phyloP scores from a whole-genome alignment of 2,888 invertebrate genomes.

The Tenthredo mesomela region DNA sequence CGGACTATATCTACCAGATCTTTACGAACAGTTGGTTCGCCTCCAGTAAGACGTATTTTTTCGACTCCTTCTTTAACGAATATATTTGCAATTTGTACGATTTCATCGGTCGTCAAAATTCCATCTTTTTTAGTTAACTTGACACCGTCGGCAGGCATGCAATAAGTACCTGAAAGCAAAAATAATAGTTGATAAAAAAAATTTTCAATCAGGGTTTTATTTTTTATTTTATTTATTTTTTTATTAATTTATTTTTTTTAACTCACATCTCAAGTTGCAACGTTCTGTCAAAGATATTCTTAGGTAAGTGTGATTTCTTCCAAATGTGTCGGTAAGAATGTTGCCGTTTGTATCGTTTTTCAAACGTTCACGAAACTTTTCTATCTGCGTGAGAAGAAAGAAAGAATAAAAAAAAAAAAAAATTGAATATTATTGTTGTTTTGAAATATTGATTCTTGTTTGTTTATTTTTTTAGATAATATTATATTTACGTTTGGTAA shows the following conservation, averaged over 20 bases:
- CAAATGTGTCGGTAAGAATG: conserved; percentile 88
- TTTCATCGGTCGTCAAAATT: conserved; percentile 90
- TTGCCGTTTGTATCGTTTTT: conserved; percentile 58
- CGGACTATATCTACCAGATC: conserved; percentile 93
- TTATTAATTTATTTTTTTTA: background rate
- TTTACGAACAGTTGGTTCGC: conserved; percentile 95
- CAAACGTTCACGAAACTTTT: conserved; percentile 66
- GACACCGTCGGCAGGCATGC: conserved; percentile 99
- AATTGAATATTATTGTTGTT: background rate
- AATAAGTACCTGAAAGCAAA: conserved; percentile 89
- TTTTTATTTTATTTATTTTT: background rate
- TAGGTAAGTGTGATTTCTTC: conserved; percentile 94
- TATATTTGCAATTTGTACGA: conserved; percentile 87
- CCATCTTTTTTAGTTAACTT: conserved; percentile 87
- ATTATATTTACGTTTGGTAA: background rate
- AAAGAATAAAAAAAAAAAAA: conserved; percentile 54
- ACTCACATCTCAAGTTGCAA: conserved; percentile 97
- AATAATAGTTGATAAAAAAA: conserved; percentile 25
- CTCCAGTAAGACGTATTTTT: conserved; percentile 97
- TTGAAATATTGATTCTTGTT: background rate
- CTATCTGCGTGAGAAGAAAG: conserved; percentile 67
- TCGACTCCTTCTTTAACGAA: conserved; percentile 94
- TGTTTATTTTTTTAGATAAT: too few species aligned
- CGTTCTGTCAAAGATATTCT: conserved; percentile 97
- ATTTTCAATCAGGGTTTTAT: background rate